Evolutionary conservation across 2,888 invertebrate species (phyloP), one percentile per base, ranked within the genome.

Genomic region (Gastracanthus pulcherrimus): DNA sequence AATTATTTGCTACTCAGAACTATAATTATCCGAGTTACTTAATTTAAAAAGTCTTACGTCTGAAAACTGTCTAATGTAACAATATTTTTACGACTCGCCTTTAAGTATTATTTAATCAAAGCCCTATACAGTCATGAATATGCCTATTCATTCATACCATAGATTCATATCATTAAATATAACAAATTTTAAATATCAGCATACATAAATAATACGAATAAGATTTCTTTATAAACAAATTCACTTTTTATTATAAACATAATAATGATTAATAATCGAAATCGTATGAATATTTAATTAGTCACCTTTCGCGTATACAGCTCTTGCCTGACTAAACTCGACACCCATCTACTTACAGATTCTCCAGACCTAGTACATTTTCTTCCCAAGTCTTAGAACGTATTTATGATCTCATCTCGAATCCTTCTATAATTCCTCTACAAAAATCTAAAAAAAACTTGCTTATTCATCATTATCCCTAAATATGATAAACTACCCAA

Each of bases 1-100:
- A 62, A 38, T 38, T 19, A 69, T 45, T 62, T 62, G 19, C 62
- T 36, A 45, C 67, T 45, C n/a, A 31, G 67, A 48, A 45, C 29
- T 29, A 16, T 19, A 69, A 69, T 69, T 26, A 34, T 4, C 26
- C 69, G 31, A 69, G 31, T 69, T 19, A 31, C 69, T 48, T 19
- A 7, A 23, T 58, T 72, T 58, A 13, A 60, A 58, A 72, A 72
- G 19, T 34, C 36, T n/a, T 19, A 19, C 36, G 36, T 62, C n/a
- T 34, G 19, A 62, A 19, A 34, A n/a, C 19, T 9, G 4, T 62
- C 19, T n/a, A 62, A 62, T n/a, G 19, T 29, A 58, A 58, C 58
- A 29, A 11, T 13, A 26, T 26, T 2, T 11, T 11, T 58, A 23
- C 26, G 2, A 11, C 45, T 13, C 5, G 45, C 5, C 45, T 45